phyloP scores from a whole-genome alignment of 2,888 invertebrate genomes.

The Tineola bisselliella region DNA sequence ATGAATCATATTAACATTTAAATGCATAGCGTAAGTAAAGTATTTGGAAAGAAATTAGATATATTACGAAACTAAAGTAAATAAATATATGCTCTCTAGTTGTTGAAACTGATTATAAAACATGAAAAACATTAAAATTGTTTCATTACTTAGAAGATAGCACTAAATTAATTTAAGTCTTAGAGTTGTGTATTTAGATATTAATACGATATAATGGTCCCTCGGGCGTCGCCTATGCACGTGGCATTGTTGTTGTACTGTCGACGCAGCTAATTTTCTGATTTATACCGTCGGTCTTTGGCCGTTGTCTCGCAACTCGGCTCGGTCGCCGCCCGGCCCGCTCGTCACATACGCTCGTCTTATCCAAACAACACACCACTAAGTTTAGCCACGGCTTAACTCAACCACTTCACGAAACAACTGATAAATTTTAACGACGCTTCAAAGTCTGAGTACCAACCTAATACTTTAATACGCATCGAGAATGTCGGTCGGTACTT shows the following conservation, averaged over 20 bases:
- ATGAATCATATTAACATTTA: slow-evolving; percentile 15
- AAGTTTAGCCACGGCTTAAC: slow-evolving; percentile 42
- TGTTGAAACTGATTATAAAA: slow-evolving; percentile 6
- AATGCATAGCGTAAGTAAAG: neutral
- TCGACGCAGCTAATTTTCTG: slow-evolving; percentile 31
- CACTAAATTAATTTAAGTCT: slow-evolving; percentile 12
- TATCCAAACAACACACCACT: slow-evolving; percentile 38
- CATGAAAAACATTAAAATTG: slow-evolving; percentile 16
- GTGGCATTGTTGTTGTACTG: slow-evolving; percentile 33
- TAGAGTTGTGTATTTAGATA: slow-evolving; percentile 11
- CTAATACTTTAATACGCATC: slow-evolving; percentile 10
- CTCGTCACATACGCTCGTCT: slow-evolving; percentile 31
- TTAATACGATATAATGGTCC: slow-evolving; percentile 19
- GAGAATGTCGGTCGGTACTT: neutral
- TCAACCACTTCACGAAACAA: slow-evolving; percentile 32
- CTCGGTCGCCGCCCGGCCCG: slow-evolving; percentile 19
- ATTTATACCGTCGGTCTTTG: slow-evolving; percentile 24
- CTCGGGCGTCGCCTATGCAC: slow-evolving; percentile 24
- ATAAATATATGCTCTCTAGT: neutral
- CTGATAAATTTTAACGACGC: slow-evolving; percentile 31
- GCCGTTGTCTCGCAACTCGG: slow-evolving; percentile 1
- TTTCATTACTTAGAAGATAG: neutral
- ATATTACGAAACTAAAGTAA: too few species aligned
- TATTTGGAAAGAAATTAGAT: too few species aligned
- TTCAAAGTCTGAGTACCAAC: slow-evolving; percentile 10